These are phyloP conservation scores for Columbina picui DNA, from an alignment of 2,113 vertebrate genomes.

Conservation along the genomic window DNA sequence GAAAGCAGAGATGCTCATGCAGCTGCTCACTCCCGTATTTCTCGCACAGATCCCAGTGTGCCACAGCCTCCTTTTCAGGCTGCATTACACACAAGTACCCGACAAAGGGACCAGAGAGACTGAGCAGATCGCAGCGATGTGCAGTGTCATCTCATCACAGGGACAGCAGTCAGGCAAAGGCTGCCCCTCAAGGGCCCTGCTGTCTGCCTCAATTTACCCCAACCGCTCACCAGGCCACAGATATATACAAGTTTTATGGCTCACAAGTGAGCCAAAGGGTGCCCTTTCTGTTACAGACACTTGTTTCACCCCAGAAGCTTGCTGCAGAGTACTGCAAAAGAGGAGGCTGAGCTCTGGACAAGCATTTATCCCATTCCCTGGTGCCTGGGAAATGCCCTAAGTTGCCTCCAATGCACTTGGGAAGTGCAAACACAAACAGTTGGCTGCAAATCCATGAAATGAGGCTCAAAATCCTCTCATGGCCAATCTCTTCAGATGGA, in stretches of 20 bases:
- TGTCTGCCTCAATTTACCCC: not conserved
- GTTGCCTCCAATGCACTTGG: fast-evolving
- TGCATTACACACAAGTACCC: not conserved
- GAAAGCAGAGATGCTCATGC: not conserved
- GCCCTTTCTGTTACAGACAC: not conserved
- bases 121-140: not conserved
- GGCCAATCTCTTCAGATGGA: not conserved
- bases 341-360: not conserved
- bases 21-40: not conserved
- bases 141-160: not conserved
- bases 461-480: not conserved
- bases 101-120: not conserved
- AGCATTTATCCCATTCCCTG: not conserved
- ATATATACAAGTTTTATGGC: not conserved
- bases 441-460: not conserved
- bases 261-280: not conserved
- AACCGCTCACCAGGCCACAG: not conserved
- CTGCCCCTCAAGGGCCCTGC: not conserved
- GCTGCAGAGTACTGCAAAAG: not conserved
- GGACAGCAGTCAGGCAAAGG: not conserved
- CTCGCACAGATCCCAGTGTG: not conserved
- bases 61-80: not conserved
- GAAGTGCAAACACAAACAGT: not conserved
- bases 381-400: not conserved
- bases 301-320: not conserved